Evolutionary conservation across 1,140 invertebrate genomes (phyloP).

Genomic region (Melanaphis sacchari): DNA sequence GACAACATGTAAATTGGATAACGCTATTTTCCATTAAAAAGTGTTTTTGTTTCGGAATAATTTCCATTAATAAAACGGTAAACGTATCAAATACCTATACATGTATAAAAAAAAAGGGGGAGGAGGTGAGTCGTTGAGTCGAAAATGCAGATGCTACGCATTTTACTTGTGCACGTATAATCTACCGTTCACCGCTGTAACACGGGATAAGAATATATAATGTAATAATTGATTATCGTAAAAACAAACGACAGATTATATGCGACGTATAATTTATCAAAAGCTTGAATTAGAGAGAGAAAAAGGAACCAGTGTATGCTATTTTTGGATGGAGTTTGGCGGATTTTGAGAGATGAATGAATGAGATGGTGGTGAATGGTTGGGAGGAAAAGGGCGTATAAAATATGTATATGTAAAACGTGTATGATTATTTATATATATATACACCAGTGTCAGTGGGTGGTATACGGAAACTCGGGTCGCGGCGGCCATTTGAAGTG

Average conservation of each 20-base stretch:
- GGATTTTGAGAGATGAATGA: not conserved
- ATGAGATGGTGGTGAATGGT: not conserved
- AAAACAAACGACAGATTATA: constrained; percentile 44
- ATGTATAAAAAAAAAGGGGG: not conserved
- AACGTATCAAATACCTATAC: not conserved
- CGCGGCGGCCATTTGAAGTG: not conserved
- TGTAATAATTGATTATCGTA: constrained; percentile 36
- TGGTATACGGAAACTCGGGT: not conserved
- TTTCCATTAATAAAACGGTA: constrained; percentile 44
- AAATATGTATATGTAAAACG: not conserved
- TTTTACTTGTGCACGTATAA: not conserved
- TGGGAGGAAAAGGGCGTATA: not conserved
- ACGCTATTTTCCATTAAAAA: constrained; percentile 48
- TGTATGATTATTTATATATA: not conserved
- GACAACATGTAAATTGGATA: constrained; percentile 35
- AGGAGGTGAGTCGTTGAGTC: not conserved
- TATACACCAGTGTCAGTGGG: not conserved
- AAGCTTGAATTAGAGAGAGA: not conserved
- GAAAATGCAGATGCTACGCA: not conserved
- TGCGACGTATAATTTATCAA: constrained; percentile 25
- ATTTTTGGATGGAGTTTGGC: constrained; percentile 1
- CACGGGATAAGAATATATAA: not conserved
- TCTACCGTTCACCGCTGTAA: not conserved
- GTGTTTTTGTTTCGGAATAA: constrained; percentile 38
- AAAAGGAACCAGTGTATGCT: not conserved